These are phyloP conservation scores for Eulacestoma nigropectus DNA, from an alignment of 2,113 vertebrate species.

Conservation along the genomic window DNA sequence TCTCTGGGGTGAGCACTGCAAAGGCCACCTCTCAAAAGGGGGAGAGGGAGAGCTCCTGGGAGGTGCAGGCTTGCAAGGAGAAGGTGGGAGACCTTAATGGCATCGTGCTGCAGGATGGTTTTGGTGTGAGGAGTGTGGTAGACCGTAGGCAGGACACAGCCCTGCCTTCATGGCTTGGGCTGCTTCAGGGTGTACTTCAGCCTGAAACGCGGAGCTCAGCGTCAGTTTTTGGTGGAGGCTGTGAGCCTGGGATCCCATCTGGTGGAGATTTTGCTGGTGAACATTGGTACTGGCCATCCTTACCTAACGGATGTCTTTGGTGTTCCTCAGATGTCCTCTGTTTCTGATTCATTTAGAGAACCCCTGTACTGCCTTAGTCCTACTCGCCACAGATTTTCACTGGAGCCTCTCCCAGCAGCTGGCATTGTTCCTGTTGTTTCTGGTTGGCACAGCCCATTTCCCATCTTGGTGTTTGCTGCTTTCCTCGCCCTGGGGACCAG, in stretches of 20 bases:
- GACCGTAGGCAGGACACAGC: fast-evolving
- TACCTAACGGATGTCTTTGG: not conserved
- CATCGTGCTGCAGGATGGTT: not conserved
- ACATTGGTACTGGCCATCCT: fast-evolving
- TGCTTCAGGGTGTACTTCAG: not conserved
- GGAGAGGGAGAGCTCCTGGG: not conserved
- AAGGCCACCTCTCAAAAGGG: not conserved
- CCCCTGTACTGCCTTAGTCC: not conserved
- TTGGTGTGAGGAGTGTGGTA: not conserved
- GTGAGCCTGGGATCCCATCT: not conserved
- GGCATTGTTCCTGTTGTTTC: not conserved
- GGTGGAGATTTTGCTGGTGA: not conserved
- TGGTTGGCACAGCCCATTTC: not conserved
- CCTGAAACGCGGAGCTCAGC: not conserved
- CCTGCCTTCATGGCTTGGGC: not conserved
- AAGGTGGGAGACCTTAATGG: fast-evolving
- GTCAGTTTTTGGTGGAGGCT: not conserved
- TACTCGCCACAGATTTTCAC: not conserved
- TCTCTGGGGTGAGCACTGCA: fast-evolving
- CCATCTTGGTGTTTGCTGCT: not conserved
- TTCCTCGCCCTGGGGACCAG: not conserved
- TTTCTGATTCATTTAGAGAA: not conserved
- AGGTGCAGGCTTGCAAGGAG: not conserved
- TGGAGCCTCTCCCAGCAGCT: not conserved
- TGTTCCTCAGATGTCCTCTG: not conserved